Base-by-base conservation (phyloP, 2,888 invertebrate genomes). In the Protophormia terraenovae region DNA sequence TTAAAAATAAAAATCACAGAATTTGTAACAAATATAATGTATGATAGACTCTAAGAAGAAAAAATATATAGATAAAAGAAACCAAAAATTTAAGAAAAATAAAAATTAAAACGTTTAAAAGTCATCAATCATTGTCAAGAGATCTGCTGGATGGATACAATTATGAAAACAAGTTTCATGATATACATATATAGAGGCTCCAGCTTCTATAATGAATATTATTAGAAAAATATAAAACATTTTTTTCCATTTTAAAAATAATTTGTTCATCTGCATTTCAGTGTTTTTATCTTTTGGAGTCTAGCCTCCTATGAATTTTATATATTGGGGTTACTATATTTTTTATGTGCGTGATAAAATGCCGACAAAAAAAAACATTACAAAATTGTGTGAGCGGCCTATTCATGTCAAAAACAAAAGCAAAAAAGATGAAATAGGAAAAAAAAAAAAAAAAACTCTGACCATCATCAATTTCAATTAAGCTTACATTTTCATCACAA, bases 51-150 rank as follows among this genome's bases (percentile, higher is more conserved):
- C 10, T 1, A 38, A 12, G 38, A 38, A 12, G 5, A 38, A 38
- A 32, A 1, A n/a, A 45, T 55, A 62, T 47, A 41, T 66, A 27
- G 66, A 62, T 64, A 38, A 69, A 41, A 19, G 47, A 67, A 73
- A 80, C 53, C 50, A 66, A 66, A 75, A 69, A 24, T 16, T 7
- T 19, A 71, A 41, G 29, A 41, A 76, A 76, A 81, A 12, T 12
- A 67, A 78, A 69, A 60, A 45, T 45, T 53, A 60, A 24, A 73
- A 83, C 60, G 80, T 77, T 86, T 69, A 69, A 84, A 84, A 86
- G 75, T 83, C 86, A 87, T 87, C 86, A 86, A 86, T 87, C 87
- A 87, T 78, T 87, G 87, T 86, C 87, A 81, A 78, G 73, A 81
- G 60, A n/a, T n/a, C n/a, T n/a, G n/a, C 47, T 71, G 60, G 78